Evolutionary conservation across 2,113 vertebrate species (phyloP), one percentile per base, ranked within the genome.

Genomic region (Mionectes macconnelli): DNA sequence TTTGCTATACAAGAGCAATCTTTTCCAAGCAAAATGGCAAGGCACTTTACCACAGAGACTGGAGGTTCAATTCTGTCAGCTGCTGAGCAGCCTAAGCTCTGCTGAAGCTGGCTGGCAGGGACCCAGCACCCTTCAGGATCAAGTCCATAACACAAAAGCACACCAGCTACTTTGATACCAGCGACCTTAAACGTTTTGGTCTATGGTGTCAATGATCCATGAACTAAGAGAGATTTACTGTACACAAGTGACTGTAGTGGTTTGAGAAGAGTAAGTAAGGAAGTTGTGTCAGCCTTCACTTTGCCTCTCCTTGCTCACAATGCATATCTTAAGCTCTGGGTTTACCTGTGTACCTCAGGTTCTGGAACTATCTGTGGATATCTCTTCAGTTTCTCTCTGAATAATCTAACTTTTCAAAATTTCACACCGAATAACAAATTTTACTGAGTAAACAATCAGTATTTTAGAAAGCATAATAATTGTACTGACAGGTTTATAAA

Each of bases 201-300:
- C 74, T 80, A 50, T 12, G 17, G 40, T 83, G 69, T 79, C 96
- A 94, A 63, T 89, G 91, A 91, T 94, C 63, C 77, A 89, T 77
- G 53, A 89, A 90, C 52, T 78, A 81, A 84, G 83, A 64, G 44
- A 87, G 83, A 91, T 95, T 91, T 93, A 95, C 6, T 20, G 55
- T 87, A 89, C 66, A 79, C 73, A 90, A 57, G 74, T 50, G 76
- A 86, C 70, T 87, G 75, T 5, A 44, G 56, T 1, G 14, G 47
- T 67, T 94, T 69, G 89, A 78, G 87, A 52, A 79, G 84, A 92
- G 31, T 45, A 84, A 84, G 59, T 69, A 84, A 89, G 68, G 57
- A 81, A 92, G 84, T 68, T 57, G n/a, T 84, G 66, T 69, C 53
- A 92, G 86, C 62, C 64, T 87, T 92, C 47, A 49, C 60, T 93